Base-by-base conservation (phyloP, 2,797 vertebrate species). In the Heteromormyrus szaboi region DNA sequence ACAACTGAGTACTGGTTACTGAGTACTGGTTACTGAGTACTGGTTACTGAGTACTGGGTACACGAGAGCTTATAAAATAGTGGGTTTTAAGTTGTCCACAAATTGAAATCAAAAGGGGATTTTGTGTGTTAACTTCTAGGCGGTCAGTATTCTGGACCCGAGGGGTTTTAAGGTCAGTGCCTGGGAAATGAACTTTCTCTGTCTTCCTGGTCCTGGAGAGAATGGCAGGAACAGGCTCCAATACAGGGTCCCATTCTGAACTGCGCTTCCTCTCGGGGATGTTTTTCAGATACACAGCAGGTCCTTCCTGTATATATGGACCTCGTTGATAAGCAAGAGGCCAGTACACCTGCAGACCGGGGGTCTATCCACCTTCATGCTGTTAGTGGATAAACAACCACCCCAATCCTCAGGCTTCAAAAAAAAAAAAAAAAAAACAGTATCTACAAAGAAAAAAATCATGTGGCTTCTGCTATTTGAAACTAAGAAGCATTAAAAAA, bases 241-340 rank as follows among this genome's bases (percentile, higher is more conserved):
- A 37, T 53, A 84, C 56, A 25, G 53, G 79, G 76, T 62, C 29
- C 37, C 33, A 22, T 48, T 54, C 37, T 0, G 33, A 46, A 33
- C 19, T 17, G 37, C 2, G 37, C 53, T 88, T 88, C 87, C 87
- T 81, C 9, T 33, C 19, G 0, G 17, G 65, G 65, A 46, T 14
- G 87, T 76, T 72, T 25, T 50, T 51, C n/a, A 8, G 7, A 33
- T 50, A 44, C 50, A 81, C 50, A 17, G 37, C 33, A 7, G 17
- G 7, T 6, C 51, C 22, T 88, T 88, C 88, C 88, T 59, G 76
- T 2, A 41, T 88, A 84, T 50, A 56, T 88, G 88, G 3, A 8
- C 37, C 51, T 59, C 37, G 9, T 76, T 7, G 76, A 88, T 88
- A 88, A 83, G 76, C 50, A 44, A 41, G 14, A 2, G 51, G 37